Percentiles rank a stretch among this genome's conserved stretches.
Evolutionary conservation across 1,140 invertebrate species (phyloP).

Genomic region (Camponotus floridanus): DNA sequence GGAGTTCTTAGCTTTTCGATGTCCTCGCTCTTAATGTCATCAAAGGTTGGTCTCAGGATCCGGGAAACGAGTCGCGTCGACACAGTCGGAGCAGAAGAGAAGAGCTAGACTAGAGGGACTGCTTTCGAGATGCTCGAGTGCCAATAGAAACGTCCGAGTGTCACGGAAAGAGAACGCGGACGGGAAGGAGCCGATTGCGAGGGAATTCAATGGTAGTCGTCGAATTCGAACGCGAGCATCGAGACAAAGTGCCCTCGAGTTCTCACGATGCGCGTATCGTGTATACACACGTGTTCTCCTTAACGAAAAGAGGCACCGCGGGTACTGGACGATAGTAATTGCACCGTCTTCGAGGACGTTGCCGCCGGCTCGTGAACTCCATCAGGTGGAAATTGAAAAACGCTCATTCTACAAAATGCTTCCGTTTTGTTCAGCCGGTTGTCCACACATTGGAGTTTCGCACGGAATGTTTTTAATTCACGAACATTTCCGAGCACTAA

Average conservation of each 20-base stretch:
- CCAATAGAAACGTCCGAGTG: conserved; percentile 62
- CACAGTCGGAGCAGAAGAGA: not conserved
- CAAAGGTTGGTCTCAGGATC: conserved; percentile 29
- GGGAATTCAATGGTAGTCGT: conserved; percentile 40
- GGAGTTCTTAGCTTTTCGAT: conserved; percentile 24
- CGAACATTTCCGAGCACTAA: not conserved
- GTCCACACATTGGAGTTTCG: not conserved
- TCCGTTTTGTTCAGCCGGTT: not conserved
- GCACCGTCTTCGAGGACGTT: conserved; percentile 12
- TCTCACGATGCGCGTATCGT: conserved; percentile 18
- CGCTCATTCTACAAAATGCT: not conserved
- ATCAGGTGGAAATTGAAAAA: conserved; percentile 34
- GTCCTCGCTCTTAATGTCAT: conserved; percentile 44
- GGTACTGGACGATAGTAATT: conserved; percentile 40
- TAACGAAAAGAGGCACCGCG: conserved; percentile 24
- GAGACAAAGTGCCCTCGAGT: conserved; percentile 47
- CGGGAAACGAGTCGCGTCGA: not conserved
- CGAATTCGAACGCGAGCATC: conserved; percentile 44
- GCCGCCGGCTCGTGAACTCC: conserved; percentile 2
- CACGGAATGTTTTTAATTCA: not conserved
- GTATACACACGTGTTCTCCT: conserved; percentile 32
- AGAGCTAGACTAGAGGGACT: conserved; percentile 36
- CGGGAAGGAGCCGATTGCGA: conserved; percentile 23
- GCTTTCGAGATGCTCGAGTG: conserved; percentile 44
- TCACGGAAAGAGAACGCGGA: conserved; percentile 40